Evolutionary conservation across 2,797 vertebrate genomes (phyloP), one percentile per base, ranked within the genome.

Genomic region (Chanos chanos): DNA sequence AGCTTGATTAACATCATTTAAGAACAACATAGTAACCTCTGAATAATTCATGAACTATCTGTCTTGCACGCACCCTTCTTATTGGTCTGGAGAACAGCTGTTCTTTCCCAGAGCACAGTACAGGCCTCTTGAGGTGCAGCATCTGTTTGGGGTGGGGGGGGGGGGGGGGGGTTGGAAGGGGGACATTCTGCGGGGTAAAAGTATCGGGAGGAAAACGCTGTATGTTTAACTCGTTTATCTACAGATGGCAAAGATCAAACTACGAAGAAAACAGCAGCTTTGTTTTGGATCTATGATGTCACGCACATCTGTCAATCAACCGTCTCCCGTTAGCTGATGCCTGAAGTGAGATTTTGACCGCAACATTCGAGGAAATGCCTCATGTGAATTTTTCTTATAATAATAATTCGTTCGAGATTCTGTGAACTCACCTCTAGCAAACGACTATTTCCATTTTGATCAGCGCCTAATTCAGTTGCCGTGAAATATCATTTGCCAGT

Each of bases 1-100:
- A 53, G 50, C 9, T 41, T 61, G 61, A 60, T 27, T 7, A 58
- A 34, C 28, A 33, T 37, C 54, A 31, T 15, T 36, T 25, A 45
- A 62, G 18, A 68, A 56, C 51, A 64, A 66, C 61, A 64, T 49
- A 10, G 52, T 43, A 52, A 67, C 18, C 48, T 33, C 75, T 89
- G 85, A 89, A 89, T 88, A 86, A 90, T 89, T 89, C 81, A 90
- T 88, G 81, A 83, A 80, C 76, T 81, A 86, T 87, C 87, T 85
- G 81, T 85, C 83, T 85, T 78, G 51, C 49, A 53, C 66, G 49
- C 39, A 51, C 78, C 80, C 83, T 81, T 85, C 84, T 88, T 84
- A 86, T 84, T 84, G 83, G 81, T 52, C 86, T 85, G 73, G 71
- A 72, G 85, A 90, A 87, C 88, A 90, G 84, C 86, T 91, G 89